Evolutionary conservation across 1,140 invertebrate genomes (phyloP).

Genomic region (Nasonia longicornis): DNA sequence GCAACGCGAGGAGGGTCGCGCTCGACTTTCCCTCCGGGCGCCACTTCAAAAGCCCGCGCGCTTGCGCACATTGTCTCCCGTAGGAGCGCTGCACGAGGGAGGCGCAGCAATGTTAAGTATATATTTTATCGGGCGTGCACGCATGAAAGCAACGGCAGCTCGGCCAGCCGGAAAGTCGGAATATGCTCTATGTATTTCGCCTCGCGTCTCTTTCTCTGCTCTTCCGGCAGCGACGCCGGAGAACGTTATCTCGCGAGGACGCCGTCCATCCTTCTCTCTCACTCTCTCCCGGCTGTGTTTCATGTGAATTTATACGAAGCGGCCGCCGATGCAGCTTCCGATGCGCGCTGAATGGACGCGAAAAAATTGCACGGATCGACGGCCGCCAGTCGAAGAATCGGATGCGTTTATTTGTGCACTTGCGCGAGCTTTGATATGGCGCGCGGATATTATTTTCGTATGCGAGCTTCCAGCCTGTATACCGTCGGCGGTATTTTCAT

Average conservation of each 20-base stretch:
- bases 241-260: conserved; percentile 7
- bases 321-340: not conserved
- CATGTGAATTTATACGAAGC: not conserved
- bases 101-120: not conserved
- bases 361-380: not conserved
- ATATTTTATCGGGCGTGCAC: conserved; percentile 47
- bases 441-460: no score
- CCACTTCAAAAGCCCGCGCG: conserved; percentile 13
- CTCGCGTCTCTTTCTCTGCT: not conserved
- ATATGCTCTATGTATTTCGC: conserved; percentile 49
- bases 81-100: not conserved
- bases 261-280: not conserved
- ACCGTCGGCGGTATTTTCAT: not conserved
- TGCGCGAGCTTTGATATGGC: not conserved
- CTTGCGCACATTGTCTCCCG: conserved; percentile 22
- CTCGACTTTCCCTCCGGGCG: conserved; percentile 19
- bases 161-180: conserved; percentile 46
- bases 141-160: conserved; percentile 45
- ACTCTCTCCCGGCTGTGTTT: not conserved
- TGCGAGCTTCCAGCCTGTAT: no score
- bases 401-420: not conserved
- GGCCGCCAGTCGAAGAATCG: not conserved
- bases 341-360: not conserved
- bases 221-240: conserved; percentile 10
- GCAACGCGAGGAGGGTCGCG: conserved; percentile 41